Evolutionary conservation across 64 coral and sea anemone species (phyloP), one percentile per base, ranked within the genome.

Genomic region (Porites lutea): DNA sequence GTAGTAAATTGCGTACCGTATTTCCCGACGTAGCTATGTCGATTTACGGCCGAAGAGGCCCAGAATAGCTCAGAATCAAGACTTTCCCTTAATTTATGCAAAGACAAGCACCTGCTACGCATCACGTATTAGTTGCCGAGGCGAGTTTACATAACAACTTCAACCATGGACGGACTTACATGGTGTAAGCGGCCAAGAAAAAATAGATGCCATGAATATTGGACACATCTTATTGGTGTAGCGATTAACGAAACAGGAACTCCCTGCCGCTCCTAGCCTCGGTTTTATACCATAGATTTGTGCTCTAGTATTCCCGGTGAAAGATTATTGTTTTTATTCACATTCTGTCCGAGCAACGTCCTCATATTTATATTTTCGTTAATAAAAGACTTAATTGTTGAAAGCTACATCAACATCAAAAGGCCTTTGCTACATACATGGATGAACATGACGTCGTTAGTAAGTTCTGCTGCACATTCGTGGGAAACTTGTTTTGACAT

Each of bases 71-170:
- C 18, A 19, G 14, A 61, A 82, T 82, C 58, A 19, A 48, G 79
- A 65, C 65, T 43, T 82, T 59, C 15, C 65, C 79, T 48, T 82
- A 51, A 84, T 84, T 84, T 52, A 69, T 84, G 62, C 62, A 68
- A 84, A 68, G 49, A 51, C n/a, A 13, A 68, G 44, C 81, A 84
- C 81, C 81, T 84, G 81, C 81, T 48, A 69, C 46, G 16, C 22
- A 82, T 82, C 43, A 64, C 10, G 14, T 63, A 12, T 43, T 10
- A 22, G 61, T 68, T 84, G 59, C 44, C 48, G 59, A 51, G n/a
- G 16, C 45, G 13, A 51, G 63, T 62, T 82, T 43, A 63, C 79
- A 61, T 61, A 46, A 57, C 54, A 57, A 57, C 54, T 57, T 7
- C 7, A 57, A 57, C 54, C 54, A 57, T 57, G 54, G 7, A 57